Base-by-base conservation (phyloP, 1,140 invertebrate species). In the Philotrypesis tridentata region DNA sequence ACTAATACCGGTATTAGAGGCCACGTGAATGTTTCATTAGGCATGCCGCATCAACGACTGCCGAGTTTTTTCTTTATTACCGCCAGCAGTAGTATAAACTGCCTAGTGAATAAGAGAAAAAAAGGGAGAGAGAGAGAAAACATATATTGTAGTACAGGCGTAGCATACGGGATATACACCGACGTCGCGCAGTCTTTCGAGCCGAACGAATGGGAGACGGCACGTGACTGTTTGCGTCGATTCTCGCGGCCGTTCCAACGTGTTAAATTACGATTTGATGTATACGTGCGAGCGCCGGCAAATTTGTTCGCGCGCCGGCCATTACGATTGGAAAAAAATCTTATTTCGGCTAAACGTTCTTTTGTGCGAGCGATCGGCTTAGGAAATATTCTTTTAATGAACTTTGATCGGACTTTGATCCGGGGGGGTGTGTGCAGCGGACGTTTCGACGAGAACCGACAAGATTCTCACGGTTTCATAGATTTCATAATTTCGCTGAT, bases 21-120 rank as follows among this genome's bases (percentile, higher is more conserved):
- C 40, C 80, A 71, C 80, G 80, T 82, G 80, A 82, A 82, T 77
- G 74, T 82, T 77, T 71, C 80, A 82, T 82, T 82, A 82, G 80
- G 71, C 40, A 75, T 17, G 27, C 60, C 55, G 23, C n/a, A 27
- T 80, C 78, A 71, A 40, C 29, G 48, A 55, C 48, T 80, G 21
- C 70, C 17, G 6, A 48, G 37, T 27, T n/a, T 78, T 76, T 37
- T 40, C 48, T 33, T 70, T 37, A 33, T 40, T 37, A 6, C 29
- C 33, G 1, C 21, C 27, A 27, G 7, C 43, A 29, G 43, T n/a
- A 9, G 37, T 72, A 23, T 48, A 72, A 14, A 43, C 70, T 55
- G 21, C 48, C 21, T 37, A 37, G 9, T 37, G 4, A 37, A 9
- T 37, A 37, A 37, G 68, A 33, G 4, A 37, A 9, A 5, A 37